These are phyloP conservation scores for Carassius carassius DNA, from an alignment of 2,113 vertebrate genomes.

Conservation along the genomic window DNA sequence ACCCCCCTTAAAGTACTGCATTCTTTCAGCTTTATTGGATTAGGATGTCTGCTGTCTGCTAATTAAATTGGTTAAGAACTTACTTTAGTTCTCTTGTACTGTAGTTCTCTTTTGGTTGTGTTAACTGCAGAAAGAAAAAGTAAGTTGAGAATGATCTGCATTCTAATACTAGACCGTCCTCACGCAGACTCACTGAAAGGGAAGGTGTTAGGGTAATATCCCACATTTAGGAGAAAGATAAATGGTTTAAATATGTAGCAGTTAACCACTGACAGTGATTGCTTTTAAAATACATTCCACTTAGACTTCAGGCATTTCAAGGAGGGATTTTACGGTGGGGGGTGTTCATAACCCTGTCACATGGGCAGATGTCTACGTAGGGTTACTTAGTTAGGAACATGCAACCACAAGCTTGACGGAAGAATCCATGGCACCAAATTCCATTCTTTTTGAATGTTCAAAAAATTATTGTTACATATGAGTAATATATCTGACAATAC, in stretches of 20 bases:
- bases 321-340: constrained; percentile 43
- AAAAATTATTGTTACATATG: neutral
- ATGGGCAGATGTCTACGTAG: constrained; percentile 49
- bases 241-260: constrained; percentile 18
- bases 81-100: constrained; percentile 45
- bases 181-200: neutral
- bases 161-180: neutral
- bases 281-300: constrained; percentile 28
- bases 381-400: neutral
- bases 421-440: constrained; percentile 5
- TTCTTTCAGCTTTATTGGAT: constrained; percentile 66
- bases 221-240: neutral
- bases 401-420: constrained; percentile 30
- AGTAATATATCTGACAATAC: neutral
- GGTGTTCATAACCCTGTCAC: constrained; percentile 46
- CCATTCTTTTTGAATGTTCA: neutral
- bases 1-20: constrained; percentile 46
- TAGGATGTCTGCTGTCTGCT: constrained; percentile 58
- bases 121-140: neutral
- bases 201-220: neutral
- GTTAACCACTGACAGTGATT: constrained; percentile 9
- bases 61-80: constrained; percentile 61
- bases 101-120: neutral
- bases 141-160: neutral
- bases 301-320: constrained; percentile 53